These are phyloP conservation scores for Mesorhabditis spiculigera DNA, from an alignment of 2,888 invertebrate species.

Conservation along the genomic window DNA sequence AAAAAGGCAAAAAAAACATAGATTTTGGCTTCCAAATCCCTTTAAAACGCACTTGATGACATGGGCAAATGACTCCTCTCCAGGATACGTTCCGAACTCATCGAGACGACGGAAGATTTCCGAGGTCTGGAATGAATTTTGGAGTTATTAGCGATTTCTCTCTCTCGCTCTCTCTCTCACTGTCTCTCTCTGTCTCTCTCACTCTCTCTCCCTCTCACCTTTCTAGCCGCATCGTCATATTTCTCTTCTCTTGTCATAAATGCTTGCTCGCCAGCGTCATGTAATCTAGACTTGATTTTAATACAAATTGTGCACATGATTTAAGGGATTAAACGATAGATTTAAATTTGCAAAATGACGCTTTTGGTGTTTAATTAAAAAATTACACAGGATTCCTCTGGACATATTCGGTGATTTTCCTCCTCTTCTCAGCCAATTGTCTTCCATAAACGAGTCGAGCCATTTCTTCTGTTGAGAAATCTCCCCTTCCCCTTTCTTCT, in stretches of 20 bases:
- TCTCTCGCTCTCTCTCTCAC: too few relatives aligned
- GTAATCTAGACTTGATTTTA: too few relatives aligned
- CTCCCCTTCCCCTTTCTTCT: constrained; percentile 27
- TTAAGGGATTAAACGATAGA: neutral
- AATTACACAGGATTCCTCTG: constrained; percentile 19
- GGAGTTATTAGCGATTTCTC: too few relatives aligned
- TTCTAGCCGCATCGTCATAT: constrained; percentile 41
- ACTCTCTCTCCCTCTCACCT: constrained; percentile 17
- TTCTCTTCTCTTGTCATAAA: constrained; percentile 58
- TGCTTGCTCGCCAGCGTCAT: constrained; percentile 43
- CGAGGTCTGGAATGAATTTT: neutral
- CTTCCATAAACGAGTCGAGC: constrained; percentile 24
- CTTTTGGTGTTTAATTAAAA: neutral
- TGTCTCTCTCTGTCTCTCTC: too few relatives aligned
- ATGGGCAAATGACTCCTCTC: constrained; percentile 5
- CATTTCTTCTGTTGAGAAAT: constrained; percentile 35
- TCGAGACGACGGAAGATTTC: neutral
- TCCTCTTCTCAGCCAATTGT: constrained; percentile 21
- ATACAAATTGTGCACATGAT: too few relatives aligned
- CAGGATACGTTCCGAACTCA: neutral
- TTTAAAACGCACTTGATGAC: neutral
- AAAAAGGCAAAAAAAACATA: neutral
- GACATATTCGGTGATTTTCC: constrained; percentile 23
- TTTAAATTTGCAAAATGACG: neutral
- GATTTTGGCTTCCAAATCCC: neutral